These are phyloP conservation scores for Anguilla anguilla DNA, from an alignment of 2,797 vertebrate species.

Conservation along the genomic window DNA sequence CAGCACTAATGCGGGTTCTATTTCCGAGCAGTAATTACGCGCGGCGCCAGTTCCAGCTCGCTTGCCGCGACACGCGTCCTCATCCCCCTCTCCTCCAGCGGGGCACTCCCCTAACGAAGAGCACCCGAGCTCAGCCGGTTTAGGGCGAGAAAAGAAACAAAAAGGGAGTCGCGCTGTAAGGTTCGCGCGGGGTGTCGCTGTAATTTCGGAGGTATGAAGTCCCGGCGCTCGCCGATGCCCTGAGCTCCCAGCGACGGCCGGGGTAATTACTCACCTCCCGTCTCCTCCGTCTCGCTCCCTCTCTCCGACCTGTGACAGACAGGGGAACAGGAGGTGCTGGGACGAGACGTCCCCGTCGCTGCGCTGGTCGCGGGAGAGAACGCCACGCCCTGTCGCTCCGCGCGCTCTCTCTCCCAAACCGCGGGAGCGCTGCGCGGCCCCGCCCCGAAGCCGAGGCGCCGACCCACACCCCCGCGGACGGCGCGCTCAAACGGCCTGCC, in stretches of 20 bases:
- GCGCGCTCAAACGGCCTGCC: neutral
- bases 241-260: no score
- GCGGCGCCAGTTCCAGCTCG: conserved; percentile 74
- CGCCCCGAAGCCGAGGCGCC: no score
- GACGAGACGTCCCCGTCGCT: neutral
- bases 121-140: conserved; percentile 54
- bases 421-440: neutral
- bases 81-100: conserved; percentile 53
- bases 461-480: no score
- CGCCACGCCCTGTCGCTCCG: neutral
- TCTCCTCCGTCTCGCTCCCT: neutral
- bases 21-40: conserved; percentile 78
- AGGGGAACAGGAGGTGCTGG: neutral
- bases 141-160: conserved; percentile 52
- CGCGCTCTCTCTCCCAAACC: neutral
- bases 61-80: conserved; percentile 71
- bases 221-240: neutral
- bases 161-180: neutral
- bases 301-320: neutral
- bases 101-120: conserved; percentile 57
- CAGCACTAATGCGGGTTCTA: conserved; percentile 74
- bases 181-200: neutral
- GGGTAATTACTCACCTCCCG: conserved; percentile 3
- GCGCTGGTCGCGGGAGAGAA: neutral
- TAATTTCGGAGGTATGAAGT: neutral